Evolutionary conservation across 2,113 vertebrate genomes (phyloP), one percentile per base, ranked within the genome.

Genomic region (Pygoscelis antarcticus): DNA sequence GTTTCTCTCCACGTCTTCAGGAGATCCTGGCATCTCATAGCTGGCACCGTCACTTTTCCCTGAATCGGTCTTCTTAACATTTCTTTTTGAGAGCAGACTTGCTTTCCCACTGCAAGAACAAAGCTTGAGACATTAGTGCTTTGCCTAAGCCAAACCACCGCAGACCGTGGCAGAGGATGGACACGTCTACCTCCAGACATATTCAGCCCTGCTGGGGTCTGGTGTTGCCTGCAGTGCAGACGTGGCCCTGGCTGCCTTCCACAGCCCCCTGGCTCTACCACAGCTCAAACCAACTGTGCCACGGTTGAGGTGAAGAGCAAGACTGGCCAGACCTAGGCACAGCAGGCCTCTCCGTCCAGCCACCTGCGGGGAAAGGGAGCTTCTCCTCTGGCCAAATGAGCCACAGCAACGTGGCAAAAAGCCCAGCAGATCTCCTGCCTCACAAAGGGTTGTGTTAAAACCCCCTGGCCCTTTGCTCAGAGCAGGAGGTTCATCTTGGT

Each of bases 1-100:
- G 97, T 99, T 99, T 96, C 98, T 99, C 95, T 99, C 99, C 65
- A 98, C 92, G 1, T 99, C 99, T 87, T 99, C 99, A 32, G 98
- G 93, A 29, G 98, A 98, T 55, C 98, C 98, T 44, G 98, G 98
- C 46, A 97, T 97, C 47, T 99, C 99, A 72, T 98, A 78, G 92
- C 89, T 98, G 6, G 98, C 95, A 49, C 98, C 97, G 51, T 98
- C 97, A 0, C 96, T 97, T 70, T 97, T 98, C 94, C 99, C 98
- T 9, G 97, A 94, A 90, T 99, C 99, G 0, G 96, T 87, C 97
- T 99, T 99, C 98, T 99, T 99, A 71, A 98, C 93, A 23, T 97
- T 98, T 90, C 99, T 98, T 90, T 99, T 98, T 18, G 99, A 98
- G 36, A 98, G 97, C 30, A 98, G 97, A 89, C 98, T 98, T 7